Percentiles rank a stretch among this genome's conserved stretches.
Evolutionary conservation across 2,888 invertebrate species (phyloP).

Genomic region (Punctoribates punctum): DNA sequence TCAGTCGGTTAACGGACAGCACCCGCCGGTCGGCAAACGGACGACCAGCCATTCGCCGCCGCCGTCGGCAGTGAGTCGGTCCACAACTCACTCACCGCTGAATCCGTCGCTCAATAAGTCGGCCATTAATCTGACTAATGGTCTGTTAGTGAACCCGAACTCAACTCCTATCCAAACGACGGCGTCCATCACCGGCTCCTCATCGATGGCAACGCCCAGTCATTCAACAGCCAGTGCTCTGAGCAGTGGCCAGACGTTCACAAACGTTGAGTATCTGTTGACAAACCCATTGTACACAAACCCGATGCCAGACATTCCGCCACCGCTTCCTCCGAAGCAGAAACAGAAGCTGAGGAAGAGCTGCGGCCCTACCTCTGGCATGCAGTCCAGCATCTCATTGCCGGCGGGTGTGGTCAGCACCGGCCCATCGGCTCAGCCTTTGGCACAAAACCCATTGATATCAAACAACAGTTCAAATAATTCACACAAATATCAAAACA

Average conservation of each 20-base stretch:
- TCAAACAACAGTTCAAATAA: background rate
- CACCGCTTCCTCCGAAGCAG: slow-evolving; percentile 66
- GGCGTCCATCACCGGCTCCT: background rate
- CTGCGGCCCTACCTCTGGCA: background rate
- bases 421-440: background rate
- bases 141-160: slow-evolving; percentile 22
- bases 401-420: background rate
- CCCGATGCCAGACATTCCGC: slow-evolving; percentile 52
- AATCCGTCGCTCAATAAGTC: slow-evolving; percentile 22
- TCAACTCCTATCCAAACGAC: background rate
- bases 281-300: slow-evolving; percentile 42
- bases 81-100: background rate
- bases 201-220: background rate
- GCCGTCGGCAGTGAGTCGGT: background rate
- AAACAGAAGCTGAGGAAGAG: slow-evolving; percentile 39
- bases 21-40: background rate
- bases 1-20: background rate
- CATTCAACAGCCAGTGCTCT: slow-evolving; percentile 45
- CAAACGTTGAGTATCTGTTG: slow-evolving; percentile 47
- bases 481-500: slow-evolving; percentile 3
- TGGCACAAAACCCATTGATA: background rate
- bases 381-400: slow-evolving; percentile 4
- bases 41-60: background rate
- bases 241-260: slow-evolving; percentile 31
- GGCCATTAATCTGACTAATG: slow-evolving; percentile 8